These are phyloP conservation scores for Lepidostoma basale DNA, from an alignment of 1,140 invertebrate species.

Conservation along the genomic window DNA sequence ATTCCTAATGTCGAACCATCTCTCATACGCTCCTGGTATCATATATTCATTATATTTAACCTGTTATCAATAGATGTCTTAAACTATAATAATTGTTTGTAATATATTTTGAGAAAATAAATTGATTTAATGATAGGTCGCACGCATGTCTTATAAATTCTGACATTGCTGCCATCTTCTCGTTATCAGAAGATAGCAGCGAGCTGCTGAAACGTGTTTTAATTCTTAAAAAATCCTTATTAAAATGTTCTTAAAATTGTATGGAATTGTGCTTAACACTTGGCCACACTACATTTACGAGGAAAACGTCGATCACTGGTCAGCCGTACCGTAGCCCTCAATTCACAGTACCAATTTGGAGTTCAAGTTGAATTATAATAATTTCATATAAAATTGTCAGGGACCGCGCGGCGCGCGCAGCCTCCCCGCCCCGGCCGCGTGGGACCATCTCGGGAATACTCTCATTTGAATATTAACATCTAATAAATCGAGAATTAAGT, in stretches of 20 bases:
- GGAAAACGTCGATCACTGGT: conserved; percentile 18
- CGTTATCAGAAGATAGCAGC: no score
- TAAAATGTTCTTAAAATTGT: not conserved
- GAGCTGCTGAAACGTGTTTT: no score
- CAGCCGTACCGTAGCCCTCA: conserved; percentile 21
- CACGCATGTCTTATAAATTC: no score
- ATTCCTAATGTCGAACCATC: no score
- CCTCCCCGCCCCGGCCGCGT: not conserved
- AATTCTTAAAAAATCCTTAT: not conserved
- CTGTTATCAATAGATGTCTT: no score
- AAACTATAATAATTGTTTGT: no score
- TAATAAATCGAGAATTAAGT: conserved; percentile 14
- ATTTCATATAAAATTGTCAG: conserved; percentile 41
- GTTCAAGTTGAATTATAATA: conserved; percentile 41
- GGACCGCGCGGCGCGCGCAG: conserved; percentile 34
- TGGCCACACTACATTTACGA: not conserved
- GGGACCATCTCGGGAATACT: not conserved
- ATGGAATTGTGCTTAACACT: not conserved
- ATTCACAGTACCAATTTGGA: conserved; percentile 39
- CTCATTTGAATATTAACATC: conserved; percentile 23
- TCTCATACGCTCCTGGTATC: no score
- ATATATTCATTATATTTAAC: no score
- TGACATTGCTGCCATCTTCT: no score
- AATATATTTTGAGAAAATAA: no score
- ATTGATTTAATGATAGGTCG: no score